phyloP scores from a whole-genome alignment of 2,888 invertebrate genomes.

The Drosophila barbarae region DNA sequence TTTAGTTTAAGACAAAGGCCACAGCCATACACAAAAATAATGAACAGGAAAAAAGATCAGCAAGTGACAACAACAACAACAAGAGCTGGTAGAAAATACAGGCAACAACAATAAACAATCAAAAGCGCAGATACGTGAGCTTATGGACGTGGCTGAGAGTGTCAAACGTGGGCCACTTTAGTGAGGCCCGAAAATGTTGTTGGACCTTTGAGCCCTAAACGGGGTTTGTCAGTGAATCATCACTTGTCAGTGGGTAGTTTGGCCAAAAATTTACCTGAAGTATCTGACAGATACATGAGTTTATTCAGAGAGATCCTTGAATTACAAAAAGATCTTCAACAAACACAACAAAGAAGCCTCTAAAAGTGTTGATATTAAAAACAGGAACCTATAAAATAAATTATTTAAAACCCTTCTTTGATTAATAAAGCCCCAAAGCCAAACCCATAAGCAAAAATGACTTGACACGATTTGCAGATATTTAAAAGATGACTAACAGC shows the following conservation, averaged over 20 bases:
- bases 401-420: neutral
- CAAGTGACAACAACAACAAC: conserved; percentile 42
- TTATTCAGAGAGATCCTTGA: no score
- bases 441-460: neutral
- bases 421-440: neutral
- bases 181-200: conserved; percentile 14
- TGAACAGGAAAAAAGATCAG: conserved; percentile 25
- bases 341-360: neutral
- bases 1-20: conserved; percentile 70
- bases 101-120: conserved; percentile 45
- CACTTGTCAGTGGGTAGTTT: neutral
- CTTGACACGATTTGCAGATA: conserved; percentile 9
- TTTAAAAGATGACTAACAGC: conserved; percentile 15
- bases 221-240: conserved; percentile 21
- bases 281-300: neutral
- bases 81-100: conserved; percentile 12
- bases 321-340: accelerated
- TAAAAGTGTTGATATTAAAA: neutral
- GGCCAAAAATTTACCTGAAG: neutral
- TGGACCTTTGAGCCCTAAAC: conserved; percentile 24
- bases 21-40: conserved; percentile 46
- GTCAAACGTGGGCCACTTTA: conserved; percentile 37
- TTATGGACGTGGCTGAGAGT: conserved; percentile 56
- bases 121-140: conserved; percentile 59
- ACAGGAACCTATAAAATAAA: neutral